Base-by-base conservation (phyloP, 2,113 vertebrate species). In the Isichthys henryi region DNA sequence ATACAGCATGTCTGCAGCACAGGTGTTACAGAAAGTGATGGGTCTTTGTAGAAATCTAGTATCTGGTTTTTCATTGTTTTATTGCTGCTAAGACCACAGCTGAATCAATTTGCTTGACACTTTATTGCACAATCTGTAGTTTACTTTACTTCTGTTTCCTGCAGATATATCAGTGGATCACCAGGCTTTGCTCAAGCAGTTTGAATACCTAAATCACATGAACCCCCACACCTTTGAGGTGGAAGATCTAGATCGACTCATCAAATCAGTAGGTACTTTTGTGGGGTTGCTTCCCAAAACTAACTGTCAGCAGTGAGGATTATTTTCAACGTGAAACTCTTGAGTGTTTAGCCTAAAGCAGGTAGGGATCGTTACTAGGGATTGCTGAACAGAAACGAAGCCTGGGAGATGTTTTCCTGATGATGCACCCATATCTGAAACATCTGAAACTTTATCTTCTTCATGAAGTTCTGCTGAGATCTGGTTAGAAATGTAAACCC, bases 161-260 rank as follows among this genome's bases (percentile, higher is more conserved):
- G 11, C 88, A 90, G 95, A 91, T 31, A 88, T 89, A 62, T 88
- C 88, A 5, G 27, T 98, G 89, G 97, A 98, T 92, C 96, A 98
- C 90, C 97, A 98, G 46, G 92, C 95, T 83, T 96, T 99, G 86
- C 95, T 99, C 62, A 98, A 96, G 91, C 97, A 98, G 92, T 99
- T 99, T 92, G 97, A 98, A 53, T 97, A 99, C 89, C 96, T 99
- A 91, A 97, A 98, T 92, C 97, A 98, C 92, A 89, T 95, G 94
- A 99, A 98, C 93, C 97, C 97, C 48, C 95, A 98, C 90, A 98
- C 96, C 0, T 99, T 99, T 0, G 98, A 99, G 92, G 96, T 97
- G 91, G 97, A 96, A 83, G 98, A 99, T 92, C 95, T 99, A 94
- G 96, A 98, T 92, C 96, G 96, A 92, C 95, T 99, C 92, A 98